Evolutionary conservation across 2,797 vertebrate genomes (phyloP), one percentile per base, ranked within the genome.

Genomic region (Fringilla coelebs): DNA sequence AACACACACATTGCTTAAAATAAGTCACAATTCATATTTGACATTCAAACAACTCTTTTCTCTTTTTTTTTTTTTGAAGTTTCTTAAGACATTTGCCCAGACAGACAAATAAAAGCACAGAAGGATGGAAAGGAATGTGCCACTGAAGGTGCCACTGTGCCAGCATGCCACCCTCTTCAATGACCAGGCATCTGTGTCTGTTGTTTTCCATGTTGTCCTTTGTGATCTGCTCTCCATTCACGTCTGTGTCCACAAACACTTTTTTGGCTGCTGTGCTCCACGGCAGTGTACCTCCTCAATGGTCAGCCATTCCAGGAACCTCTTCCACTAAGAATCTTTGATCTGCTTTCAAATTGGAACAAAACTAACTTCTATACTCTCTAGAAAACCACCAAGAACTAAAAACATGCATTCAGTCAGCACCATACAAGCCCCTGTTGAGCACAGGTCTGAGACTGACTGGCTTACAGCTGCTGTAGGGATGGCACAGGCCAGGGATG

Each of bases 11-110:
- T 62, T 78, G 71, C 94, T 93, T 90, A 89, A 94, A 96, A 75
- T 74, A 93, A 90, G 63, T 66, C 61, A 81, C 12, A 81, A 91
- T 94, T 95, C 93, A 60, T 87, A 86, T 84, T 51, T 91, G 83
- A 77, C 74, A 84, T 65, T 88, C 55, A 89, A 95, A 79, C 31
- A 85, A 86, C 72, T 73, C 4, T 7, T 2, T 20, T 86, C 85
- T 73, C 57, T 62, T 0, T 26, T 7, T 2, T 20, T 86, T 88
- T 73, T 60, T 62, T 0, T 26, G 45, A 63, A 58, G 19, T 75
- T 93, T 80, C 31, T 73, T 52, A 31, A 85, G 24, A 70, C 71
- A 60, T 60, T 86, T 76, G 2, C 19, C 40, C 51, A 94, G 43
- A 83, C 34, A 94, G 91, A 85, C 14, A 76, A 82, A 73, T 15